Base-by-base conservation (phyloP, 1,140 invertebrate species). In the Zaprionus gabonicus region DNA sequence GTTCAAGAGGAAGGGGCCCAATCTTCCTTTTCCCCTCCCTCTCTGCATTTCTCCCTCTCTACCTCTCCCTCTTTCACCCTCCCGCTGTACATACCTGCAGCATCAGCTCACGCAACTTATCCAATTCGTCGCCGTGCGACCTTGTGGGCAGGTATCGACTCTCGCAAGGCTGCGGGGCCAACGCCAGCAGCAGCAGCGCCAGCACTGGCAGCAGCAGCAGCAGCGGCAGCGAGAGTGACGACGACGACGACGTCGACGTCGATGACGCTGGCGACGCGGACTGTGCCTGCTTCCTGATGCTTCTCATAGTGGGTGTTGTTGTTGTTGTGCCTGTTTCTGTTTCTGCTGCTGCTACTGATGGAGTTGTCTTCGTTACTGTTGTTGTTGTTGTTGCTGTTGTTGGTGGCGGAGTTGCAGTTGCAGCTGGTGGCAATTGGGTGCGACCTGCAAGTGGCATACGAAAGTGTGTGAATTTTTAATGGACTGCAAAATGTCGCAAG, bases 71-170 rank as follows among this genome's bases (percentile, higher is more conserved):
- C n/a, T 38, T 12, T 38, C 41, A 6, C 41, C 9, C 41, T 6
- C n/a, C 9, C 0, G 5, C 38, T 28, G 6, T 68, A 93, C 94
- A 93, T 91, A 95, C 94, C 83, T 95, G 94, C 91, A 94, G 93
- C 79, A 95, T 92, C 71, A 95, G 88, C 78, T 95, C 94, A 71
- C 94, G 90, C 57, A 95, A 88, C 85, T 94, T 93, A 74, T 95
- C 94, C 72, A 95, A 85, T 75, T 94, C 92, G 72, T 95, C 94
- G 70, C 93, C 93, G 78, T 94, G 94, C 73, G 93, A 93, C 78
- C 94, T 93, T 67, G 94, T 94, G 49, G 94, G 94, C 60, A 95
- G 86, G 80, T 95, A 95, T 70, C 94, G 90, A 46, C 93, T 93
- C 78, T 94, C 94, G 41, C 84, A 91, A 60, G 81, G 80, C 69